Base-by-base conservation (phyloP, 2,888 invertebrate species). In the Agrenia bidenticulata region DNA sequence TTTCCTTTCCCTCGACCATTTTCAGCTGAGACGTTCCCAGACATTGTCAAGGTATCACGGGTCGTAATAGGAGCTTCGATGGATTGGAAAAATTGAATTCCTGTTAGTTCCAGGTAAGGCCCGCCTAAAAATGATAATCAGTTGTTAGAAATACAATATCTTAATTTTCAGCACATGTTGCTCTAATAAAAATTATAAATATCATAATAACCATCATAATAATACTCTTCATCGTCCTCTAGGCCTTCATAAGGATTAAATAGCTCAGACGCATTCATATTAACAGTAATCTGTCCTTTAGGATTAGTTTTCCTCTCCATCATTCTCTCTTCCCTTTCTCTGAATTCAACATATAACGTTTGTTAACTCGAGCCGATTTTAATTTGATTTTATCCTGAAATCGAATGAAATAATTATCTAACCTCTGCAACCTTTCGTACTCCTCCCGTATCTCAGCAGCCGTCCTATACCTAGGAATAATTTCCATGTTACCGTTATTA, bases 401-500 rank as follows among this genome's bases (percentile, higher is more conserved):
- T n/a, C n/a, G n/a, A n/a, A n/a, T n/a, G n/a, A n/a, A n/a, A n/a
- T n/a, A n/a, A n/a, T n/a, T n/a, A n/a, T n/a, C n/a, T 32, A 74
- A 80, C 80, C 80, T 80, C 61, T 83, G 82, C 59, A 86, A 78
- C 70, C 93, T 86, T 81, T 98, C 96, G 83, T 94, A 98, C 81
- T 98, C 98, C 67, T 95, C 96, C 64, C 95, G 84, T 65, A 99
- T 97, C 84, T 99, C 97, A 75, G 92, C 88, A 1, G 97, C 94
- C 1, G 96, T 95, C 79, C 90, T 90, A 1, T 91, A 92, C 41
- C 94, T 84, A 77, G 93, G 89, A 32, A 97, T 90, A 37, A 97
- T 85, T 4, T 32, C 7, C 32, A 15, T 17, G 4, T 37, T 27
- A 5, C 56, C 19, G 15, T 67, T 61, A 24, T 23, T 51, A 11